These are phyloP conservation scores for Lasioglossum zephyrum DNA, from an alignment of 2,888 invertebrate species.

Conservation along the genomic window DNA sequence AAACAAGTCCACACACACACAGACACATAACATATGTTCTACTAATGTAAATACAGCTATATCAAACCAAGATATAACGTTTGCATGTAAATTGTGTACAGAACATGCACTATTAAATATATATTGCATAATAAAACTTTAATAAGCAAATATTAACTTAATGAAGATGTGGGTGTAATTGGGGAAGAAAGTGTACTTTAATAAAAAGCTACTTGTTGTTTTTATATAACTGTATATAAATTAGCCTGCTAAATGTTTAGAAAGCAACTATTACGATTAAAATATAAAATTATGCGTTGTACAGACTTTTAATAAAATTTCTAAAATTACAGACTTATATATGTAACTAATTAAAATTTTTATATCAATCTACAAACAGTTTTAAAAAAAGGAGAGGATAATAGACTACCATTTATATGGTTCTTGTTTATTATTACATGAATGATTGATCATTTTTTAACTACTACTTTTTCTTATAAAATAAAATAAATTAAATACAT, in stretches of 20 bases:
- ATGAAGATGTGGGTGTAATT: background rate
- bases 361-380: background rate
- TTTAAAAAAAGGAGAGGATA: slow-evolving; percentile 15
- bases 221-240: background rate
- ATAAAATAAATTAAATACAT: slow-evolving; percentile 16
- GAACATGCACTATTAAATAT: slow-evolving; percentile 46
- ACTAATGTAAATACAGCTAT: slow-evolving; percentile 31
- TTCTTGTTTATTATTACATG: slow-evolving; percentile 3
- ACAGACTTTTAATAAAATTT: background rate
- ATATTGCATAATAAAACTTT: slow-evolving; percentile 27
- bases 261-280: background rate
- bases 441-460: background rate
- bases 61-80: slow-evolving; percentile 30
- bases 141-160: slow-evolving; percentile 21
- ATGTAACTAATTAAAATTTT: background rate
- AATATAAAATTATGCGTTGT: background rate
- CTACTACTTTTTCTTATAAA: slow-evolving; percentile 1
- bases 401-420: background rate
- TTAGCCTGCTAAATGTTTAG: background rate
- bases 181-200: background rate
- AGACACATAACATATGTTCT: background rate
- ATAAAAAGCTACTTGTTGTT: background rate
- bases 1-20: slow-evolving; percentile 16
- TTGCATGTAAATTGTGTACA: slow-evolving; percentile 19
- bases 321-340: background rate